These are phyloP conservation scores for Oncorhynchus mykiss DNA, from an alignment of 2,113 vertebrate species.

Conservation along the genomic window DNA sequence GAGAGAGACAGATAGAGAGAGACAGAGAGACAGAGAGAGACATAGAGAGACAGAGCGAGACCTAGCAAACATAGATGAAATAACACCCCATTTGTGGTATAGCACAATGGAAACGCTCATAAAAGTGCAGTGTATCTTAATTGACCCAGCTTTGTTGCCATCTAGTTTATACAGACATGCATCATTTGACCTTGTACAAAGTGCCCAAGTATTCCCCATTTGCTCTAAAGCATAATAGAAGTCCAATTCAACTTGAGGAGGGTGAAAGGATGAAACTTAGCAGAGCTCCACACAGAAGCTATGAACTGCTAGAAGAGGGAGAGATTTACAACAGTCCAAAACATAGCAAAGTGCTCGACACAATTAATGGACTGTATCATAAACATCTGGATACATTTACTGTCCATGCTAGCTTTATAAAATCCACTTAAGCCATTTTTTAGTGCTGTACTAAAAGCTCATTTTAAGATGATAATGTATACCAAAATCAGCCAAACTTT, in stretches of 20 bases:
- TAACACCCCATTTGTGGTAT: neutral
- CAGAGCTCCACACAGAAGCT: conserved; percentile 33
- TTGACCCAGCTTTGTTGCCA: neutral
- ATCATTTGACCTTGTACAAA: conserved; percentile 7
- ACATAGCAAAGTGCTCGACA: conserved; percentile 21
- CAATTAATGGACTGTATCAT: conserved; percentile 48
- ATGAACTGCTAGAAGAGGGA: neutral
- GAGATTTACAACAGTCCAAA: conserved; percentile 37
- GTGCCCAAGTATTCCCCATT: neutral
- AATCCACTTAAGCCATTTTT: conserved; percentile 47
- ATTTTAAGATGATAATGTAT: conserved; percentile 19
- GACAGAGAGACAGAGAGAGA: neutral
- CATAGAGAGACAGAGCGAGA: neutral
- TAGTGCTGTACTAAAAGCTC: conserved; percentile 41
- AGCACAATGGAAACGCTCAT: neutral
- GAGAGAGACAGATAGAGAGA: neutral
- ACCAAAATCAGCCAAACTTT: conserved; percentile 23
- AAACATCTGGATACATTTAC: conserved; percentile 50
- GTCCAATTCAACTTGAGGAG: conserved; percentile 2
- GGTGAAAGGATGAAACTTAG: conserved; percentile 6
- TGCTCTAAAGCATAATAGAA: conserved; percentile 10
- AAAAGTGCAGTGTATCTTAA: neutral
- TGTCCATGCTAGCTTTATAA: conserved; percentile 11
- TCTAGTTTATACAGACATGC: neutral
- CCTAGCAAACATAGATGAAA: neutral